Evolutionary conservation across 2,888 invertebrate species (phyloP).

Genomic region (Adineta ricciae): DNA sequence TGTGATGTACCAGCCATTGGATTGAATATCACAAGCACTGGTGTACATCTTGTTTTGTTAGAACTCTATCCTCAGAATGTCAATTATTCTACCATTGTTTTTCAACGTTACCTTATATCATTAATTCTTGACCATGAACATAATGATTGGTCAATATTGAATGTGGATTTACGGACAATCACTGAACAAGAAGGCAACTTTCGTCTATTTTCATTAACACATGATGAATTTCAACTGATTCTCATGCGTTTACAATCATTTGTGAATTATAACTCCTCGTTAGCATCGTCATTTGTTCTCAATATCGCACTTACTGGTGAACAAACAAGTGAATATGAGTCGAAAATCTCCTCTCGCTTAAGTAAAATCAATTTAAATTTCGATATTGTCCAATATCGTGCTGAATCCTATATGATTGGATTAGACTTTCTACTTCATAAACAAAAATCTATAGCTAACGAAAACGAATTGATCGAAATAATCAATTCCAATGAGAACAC

Average conservation of each 20-base stretch:
- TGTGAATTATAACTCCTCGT: background rate
- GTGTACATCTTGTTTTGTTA: background rate
- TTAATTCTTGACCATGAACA: background rate
- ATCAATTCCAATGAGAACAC: background rate
- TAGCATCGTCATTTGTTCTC: background rate
- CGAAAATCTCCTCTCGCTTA: background rate
- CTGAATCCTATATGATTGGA: slow-evolving; percentile 3
- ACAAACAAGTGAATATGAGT: background rate
- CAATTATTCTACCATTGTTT: background rate
- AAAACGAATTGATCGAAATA: background rate
- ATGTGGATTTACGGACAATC: background rate
- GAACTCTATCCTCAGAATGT: background rate
- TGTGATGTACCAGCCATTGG: background rate
- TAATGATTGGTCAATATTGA: slow-evolving; percentile 3
- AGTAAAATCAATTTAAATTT: slow-evolving; percentile 13
- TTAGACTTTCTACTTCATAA: background rate
- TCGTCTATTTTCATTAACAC: background rate
- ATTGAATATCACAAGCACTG: background rate
- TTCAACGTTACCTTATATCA: slow-evolving; percentile 7
- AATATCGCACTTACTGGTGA: background rate
- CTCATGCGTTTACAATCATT: slow-evolving; percentile 1
- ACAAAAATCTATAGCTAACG: background rate
- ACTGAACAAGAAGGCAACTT: background rate
- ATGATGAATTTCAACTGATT: background rate
- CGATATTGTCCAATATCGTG: background rate